Conservation (phyloP, 2,113 vertebrate genomes). For the Suricata suricatta region DNA sequence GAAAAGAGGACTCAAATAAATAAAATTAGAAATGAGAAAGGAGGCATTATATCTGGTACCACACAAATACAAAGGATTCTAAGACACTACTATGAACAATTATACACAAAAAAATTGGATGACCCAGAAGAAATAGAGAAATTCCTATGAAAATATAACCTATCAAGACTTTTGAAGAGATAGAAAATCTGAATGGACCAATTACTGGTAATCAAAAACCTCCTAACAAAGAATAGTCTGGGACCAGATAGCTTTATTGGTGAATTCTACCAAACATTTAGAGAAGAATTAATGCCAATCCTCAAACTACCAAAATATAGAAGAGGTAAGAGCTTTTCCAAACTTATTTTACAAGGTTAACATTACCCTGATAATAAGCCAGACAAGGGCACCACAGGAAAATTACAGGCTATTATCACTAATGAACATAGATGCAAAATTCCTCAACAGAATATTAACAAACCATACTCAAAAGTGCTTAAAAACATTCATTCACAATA, state of each 20-base stretch:
- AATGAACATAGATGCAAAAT: not conserved
- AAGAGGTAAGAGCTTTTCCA: not conserved
- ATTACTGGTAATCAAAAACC: not conserved
- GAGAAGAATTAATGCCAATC: not conserved
- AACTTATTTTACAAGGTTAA: not conserved
- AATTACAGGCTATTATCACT: not conserved
- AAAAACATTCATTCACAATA: not conserved
- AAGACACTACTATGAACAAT: not conserved
- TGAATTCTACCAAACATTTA: not conserved
- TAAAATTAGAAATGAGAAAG: not conserved
- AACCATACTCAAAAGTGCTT: not conserved
- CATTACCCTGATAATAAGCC: not conserved
- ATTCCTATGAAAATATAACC: not conserved
- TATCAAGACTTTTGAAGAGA: not conserved
- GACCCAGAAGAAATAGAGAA: not conserved
- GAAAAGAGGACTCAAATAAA: not conserved
- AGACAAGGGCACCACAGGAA: not conserved
- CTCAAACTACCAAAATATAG: not conserved
- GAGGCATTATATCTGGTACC: not conserved
- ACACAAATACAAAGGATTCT: not conserved
- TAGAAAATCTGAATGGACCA: not conserved
- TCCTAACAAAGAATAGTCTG: not conserved
- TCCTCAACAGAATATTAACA: not conserved
- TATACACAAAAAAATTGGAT: not conserved
- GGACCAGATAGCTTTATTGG: not conserved